A percentile compares a stretch with the other conserved stretches of the same genome.
Evolutionary conservation across 2,797 vertebrate species (phyloP).

Genomic region (Hemibagrus guttatus): DNA sequence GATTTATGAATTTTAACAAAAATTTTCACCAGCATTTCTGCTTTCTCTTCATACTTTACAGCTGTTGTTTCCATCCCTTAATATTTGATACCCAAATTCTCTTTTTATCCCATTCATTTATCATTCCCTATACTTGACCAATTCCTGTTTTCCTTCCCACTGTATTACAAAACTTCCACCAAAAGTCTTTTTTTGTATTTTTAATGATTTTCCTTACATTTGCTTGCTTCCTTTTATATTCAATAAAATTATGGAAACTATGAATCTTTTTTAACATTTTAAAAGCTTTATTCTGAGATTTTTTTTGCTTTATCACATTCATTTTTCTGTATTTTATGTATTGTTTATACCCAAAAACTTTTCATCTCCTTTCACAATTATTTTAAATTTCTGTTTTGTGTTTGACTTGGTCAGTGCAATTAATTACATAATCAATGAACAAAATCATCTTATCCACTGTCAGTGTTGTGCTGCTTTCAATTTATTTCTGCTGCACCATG

Average conservation of each 20-base stretch:
- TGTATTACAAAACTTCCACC: slow-evolving; percentile 1
- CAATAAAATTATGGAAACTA: not conserved
- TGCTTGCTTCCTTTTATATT: slow-evolving; percentile 4
- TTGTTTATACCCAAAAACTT: no score
- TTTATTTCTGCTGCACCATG: no score
- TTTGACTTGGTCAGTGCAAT: slow-evolving; percentile 11
- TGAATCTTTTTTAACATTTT: not conserved
- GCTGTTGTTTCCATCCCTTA: not conserved
- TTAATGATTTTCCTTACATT: slow-evolving; percentile 14
- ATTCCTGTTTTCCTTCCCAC: not conserved
- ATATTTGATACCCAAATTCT: not conserved
- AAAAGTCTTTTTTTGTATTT: slow-evolving; percentile 4
- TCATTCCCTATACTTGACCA: not conserved
- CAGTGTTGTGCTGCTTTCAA: not conserved
- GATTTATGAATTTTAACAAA: not conserved
- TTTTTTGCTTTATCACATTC: slow-evolving; percentile 11
- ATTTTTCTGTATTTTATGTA: not conserved
- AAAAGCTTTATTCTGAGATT: slow-evolving; percentile 19
- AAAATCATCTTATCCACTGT: not conserved
- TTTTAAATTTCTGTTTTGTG: slow-evolving; percentile 25
- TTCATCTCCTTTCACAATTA: no score
- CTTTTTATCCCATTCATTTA: not conserved
- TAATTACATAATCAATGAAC: slow-evolving; percentile 17
- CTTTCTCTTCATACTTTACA: not conserved
- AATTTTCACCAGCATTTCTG: not conserved